These are phyloP conservation scores for Phataginus tetradactyla DNA, from an alignment of 2,797 vertebrate species.

Conservation along the genomic window DNA sequence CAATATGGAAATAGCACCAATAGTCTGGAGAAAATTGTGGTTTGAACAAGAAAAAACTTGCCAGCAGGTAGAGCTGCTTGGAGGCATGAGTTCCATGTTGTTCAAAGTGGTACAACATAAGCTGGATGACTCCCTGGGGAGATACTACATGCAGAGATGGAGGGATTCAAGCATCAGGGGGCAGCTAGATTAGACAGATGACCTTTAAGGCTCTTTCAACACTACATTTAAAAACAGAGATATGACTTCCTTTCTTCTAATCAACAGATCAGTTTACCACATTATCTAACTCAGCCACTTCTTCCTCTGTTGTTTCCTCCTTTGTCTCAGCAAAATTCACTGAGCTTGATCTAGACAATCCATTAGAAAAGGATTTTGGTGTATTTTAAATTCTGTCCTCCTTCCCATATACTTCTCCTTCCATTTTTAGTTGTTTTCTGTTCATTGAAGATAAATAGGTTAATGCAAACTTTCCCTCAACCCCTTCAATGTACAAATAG, in stretches of 20 bases:
- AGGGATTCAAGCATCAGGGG: background rate
- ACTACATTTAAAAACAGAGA: background rate
- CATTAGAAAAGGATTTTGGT: background rate
- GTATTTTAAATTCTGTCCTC: background rate
- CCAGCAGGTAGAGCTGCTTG: background rate
- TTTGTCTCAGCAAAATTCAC: slow-evolving; percentile 7
- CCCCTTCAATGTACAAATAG: background rate
- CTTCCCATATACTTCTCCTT: background rate
- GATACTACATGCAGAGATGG: no score
- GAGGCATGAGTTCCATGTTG: background rate
- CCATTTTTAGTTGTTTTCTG: background rate
- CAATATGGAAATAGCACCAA: background rate
- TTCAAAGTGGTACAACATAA: background rate
- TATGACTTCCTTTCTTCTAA: slow-evolving; percentile 51
- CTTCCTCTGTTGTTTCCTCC: slow-evolving; percentile 61
- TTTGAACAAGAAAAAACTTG: background rate
- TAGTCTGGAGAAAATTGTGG: background rate
- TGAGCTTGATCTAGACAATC: slow-evolving; percentile 35
- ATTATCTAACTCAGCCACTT: slow-evolving; percentile 54
- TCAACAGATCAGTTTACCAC: background rate
- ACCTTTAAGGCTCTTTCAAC: background rate
- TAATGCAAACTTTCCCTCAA: background rate
- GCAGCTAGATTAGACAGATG: background rate
- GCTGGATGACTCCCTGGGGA: background rate
- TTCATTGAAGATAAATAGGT: slow-evolving; percentile 10